Evolutionary conservation across 1,140 invertebrate genomes (phyloP).

Genomic region (Trichonephila inaurata): DNA sequence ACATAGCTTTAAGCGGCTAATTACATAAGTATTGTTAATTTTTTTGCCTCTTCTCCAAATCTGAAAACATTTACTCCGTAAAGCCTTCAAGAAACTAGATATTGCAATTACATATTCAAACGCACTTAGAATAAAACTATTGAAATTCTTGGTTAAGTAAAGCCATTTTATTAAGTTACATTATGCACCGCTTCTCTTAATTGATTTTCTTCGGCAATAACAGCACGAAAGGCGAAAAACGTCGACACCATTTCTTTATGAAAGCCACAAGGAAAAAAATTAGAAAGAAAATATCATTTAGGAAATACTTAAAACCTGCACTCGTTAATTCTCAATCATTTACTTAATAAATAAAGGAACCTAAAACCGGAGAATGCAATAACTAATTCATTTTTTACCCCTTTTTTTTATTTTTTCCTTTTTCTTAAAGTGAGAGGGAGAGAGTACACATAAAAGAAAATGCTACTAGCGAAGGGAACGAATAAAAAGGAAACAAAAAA

Average conservation of each 20-base stretch:
- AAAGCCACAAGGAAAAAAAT: conserved; percentile 32
- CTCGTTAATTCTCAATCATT: conserved; percentile 75
- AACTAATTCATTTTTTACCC: conserved; percentile 66
- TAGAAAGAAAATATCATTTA: conserved; percentile 56
- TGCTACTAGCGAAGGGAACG: not conserved
- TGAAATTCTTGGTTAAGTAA: conserved; percentile 52
- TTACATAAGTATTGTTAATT: conserved; percentile 1
- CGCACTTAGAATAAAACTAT: conserved; percentile 21
- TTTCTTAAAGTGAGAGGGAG: conserved; percentile 21
- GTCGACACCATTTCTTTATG: conserved; percentile 51
- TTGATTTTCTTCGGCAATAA: conserved; percentile 49
- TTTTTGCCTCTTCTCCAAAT: not conserved
- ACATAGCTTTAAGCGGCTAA: not conserved
- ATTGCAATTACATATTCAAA: conserved; percentile 46
- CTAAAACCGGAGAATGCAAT: conserved; percentile 65
- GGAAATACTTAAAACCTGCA: conserved; percentile 65
- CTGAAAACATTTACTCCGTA: not conserved
- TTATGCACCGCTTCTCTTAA: conserved; percentile 29
- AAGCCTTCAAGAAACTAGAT: not conserved
- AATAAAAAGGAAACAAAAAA: conserved; percentile 23
- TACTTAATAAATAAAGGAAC: conserved; percentile 75
- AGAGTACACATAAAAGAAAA: conserved; percentile 49
- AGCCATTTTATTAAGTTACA: conserved; percentile 20
- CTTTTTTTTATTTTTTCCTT: not conserved
- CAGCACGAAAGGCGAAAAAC: conserved; percentile 1